Evolutionary conservation across 92 coral and sea anemone species (phyloP), one percentile per base, ranked within the genome.

Genomic region (Phenganax stokvisi): DNA sequence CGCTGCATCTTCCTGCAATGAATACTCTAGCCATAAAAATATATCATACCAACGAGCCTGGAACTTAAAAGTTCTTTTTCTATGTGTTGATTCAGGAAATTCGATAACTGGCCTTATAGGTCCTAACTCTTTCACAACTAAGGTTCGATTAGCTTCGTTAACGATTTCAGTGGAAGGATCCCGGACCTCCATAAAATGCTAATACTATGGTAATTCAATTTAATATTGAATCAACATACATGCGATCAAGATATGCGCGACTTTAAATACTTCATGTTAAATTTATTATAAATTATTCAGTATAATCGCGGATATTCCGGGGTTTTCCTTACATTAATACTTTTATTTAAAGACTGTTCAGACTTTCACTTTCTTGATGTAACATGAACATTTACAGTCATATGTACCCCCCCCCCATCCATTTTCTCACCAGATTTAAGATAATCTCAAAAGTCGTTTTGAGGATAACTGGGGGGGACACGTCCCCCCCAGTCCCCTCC

Each of bases 141-240:
- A 78, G 0, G 82, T 37, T 63, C 82, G 72, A 63, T 78, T 78
- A 15, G 82, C 82, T 78, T 78, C 82, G 53, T 51, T 78, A n/a
- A 78, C 82, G 52, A 61, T 25, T 17, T 78, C 82, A 10, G 72
- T 78, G 13, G 67, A 61, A n/a, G 59, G 82, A 47, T 78, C 82
- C 2, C 73, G 72, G 54, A 11, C 72, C 54, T 62, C 82, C 80
- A 75, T 75, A 67, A 67, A 15, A 1, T 37, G 47, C 47, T 37
- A 37, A 37, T 37, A 37, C 47, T 37, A 37, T 5, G 47, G 47
- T 67, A 67, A 67, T 67, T 67, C 25, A 59, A 12, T 59, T 12
- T 12, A 59, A 59, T 59, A 13, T 59, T 59, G 25, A 59, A 59
- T 59, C 73, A 67, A 0, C 47, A 37, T 37, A 5, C 47, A 37